Conservation (phyloP, 2,888 invertebrate species). For the Charanyca ferruginea region DNA sequence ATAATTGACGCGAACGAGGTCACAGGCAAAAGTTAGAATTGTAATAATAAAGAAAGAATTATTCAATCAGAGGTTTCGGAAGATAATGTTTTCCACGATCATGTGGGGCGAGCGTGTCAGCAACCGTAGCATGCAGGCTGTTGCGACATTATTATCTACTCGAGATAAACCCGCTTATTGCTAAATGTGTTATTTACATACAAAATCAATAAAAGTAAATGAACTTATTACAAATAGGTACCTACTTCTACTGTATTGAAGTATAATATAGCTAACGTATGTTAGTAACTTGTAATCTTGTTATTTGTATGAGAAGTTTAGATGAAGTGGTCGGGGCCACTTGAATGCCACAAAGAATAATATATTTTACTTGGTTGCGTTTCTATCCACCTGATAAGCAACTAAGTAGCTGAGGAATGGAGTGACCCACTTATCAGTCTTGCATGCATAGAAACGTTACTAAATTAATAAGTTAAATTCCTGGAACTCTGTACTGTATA, state of each 20-base stretch:
- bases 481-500: too few relatives aligned
- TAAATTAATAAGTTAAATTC: not conserved
- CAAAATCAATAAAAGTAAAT: conserved; percentile 58
- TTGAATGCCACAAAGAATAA: not conserved
- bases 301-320: conserved; percentile 30
- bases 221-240: conserved; percentile 56
- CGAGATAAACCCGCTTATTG: conserved; percentile 70
- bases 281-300: conserved; percentile 32
- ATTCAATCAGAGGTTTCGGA: conserved; percentile 18
- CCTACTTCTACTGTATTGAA: conserved; percentile 29
- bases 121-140: conserved; percentile 46
- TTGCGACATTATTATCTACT: conserved; percentile 71
- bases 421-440: conserved; percentile 2
- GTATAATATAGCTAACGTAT: conserved; percentile 3
- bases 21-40: too few relatives aligned
- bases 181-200: conserved; percentile 65
- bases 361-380: too few relatives aligned
- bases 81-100: conserved; percentile 44
- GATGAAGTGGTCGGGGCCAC: conserved; percentile 2
- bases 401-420: not conserved
- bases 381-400: not conserved
- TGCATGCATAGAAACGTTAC: not conserved
- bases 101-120: conserved; percentile 43
- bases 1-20: too few relatives aligned
- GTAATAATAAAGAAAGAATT: conserved; percentile 6